Evolutionary conservation across 2,113 vertebrate genomes (phyloP).

Genomic region (Carassius auratus): DNA sequence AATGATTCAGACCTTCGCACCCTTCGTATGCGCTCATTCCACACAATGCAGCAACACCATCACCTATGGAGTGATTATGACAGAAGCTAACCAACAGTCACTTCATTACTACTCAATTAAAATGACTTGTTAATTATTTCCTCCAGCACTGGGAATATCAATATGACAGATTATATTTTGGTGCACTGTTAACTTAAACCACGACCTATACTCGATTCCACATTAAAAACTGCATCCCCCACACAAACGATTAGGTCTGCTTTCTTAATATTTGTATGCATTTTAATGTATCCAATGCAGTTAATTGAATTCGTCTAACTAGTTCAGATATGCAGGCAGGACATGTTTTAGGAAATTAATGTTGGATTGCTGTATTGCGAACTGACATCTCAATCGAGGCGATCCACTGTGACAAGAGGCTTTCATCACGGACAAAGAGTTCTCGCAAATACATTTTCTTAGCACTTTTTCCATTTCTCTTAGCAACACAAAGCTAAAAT

Average conservation of each 20-base stretch:
- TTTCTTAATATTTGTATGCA: not conserved
- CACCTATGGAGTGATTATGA: not conserved
- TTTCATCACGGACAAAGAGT: not conserved
- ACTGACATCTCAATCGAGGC: not conserved
- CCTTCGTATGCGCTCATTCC: not conserved
- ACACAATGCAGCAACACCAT: not conserved
- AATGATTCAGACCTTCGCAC: not conserved
- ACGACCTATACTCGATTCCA: not conserved
- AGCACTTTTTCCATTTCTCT: not conserved
- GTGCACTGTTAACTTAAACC: not conserved
- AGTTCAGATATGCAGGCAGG: not conserved
- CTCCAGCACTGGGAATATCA: not conserved
- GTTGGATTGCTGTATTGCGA: not conserved
- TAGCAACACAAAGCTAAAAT: slow-evolving; percentile 10
- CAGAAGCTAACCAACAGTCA: not conserved
- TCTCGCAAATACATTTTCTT: not conserved
- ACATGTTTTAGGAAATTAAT: not conserved
- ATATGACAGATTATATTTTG: not conserved
- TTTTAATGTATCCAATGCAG: not conserved
- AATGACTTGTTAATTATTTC: not conserved
- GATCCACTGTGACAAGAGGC: not conserved
- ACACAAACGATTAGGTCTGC: not conserved
- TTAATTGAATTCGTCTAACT: not conserved
- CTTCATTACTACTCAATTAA: not conserved
- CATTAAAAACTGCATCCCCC: not conserved